Evolutionary conservation across 1,140 invertebrate species (phyloP).

Genomic region (Drosophila pachea): DNA sequence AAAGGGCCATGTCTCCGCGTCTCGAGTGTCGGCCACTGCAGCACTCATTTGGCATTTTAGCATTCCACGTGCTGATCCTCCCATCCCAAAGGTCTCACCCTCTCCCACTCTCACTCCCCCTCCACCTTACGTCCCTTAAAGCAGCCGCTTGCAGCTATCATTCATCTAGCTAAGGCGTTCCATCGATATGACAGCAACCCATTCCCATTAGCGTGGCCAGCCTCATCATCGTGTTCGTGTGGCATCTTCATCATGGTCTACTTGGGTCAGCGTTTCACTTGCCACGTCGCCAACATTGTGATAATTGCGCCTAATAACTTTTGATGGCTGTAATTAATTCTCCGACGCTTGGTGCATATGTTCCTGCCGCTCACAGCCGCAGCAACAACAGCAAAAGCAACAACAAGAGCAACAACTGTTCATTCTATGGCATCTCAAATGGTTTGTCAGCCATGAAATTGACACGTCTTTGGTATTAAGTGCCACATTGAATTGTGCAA

Average conservation of each 20-base stretch:
- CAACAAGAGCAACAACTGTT: slow-evolving; percentile 25
- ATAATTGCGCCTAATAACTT: slow-evolving; percentile 77
- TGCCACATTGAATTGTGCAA: slow-evolving; percentile 76
- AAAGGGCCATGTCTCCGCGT: slow-evolving; percentile 37
- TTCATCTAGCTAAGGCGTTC: slow-evolving; percentile 17
- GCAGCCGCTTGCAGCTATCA: slow-evolving; percentile 3
- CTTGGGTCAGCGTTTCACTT: slow-evolving; percentile 19
- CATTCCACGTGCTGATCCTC: slow-evolving; percentile 1
- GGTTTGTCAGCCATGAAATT: slow-evolving; percentile 75
- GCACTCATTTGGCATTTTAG: slow-evolving; percentile 41
- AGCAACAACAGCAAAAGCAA: slow-evolving; percentile 5
- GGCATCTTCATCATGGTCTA: slow-evolving; percentile 1
- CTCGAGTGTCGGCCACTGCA: slow-evolving; percentile 42
- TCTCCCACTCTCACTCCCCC: neutral
- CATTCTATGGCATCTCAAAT: slow-evolving; percentile 33
- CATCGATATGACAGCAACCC: slow-evolving; percentile 3
- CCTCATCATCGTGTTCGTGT: neutral
- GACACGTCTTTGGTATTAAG: slow-evolving; percentile 76
- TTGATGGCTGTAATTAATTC: slow-evolving; percentile 77
- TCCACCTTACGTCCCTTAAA: slow-evolving; percentile 7
- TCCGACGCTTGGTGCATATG: slow-evolving; percentile 37
- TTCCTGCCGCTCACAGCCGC: slow-evolving; percentile 6
- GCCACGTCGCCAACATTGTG: slow-evolving; percentile 68
- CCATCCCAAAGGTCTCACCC: neutral
- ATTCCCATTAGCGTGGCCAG: slow-evolving; percentile 11